Evolutionary conservation across 2,113 vertebrate species (phyloP).

Genomic region (Aphyosemion australe): DNA sequence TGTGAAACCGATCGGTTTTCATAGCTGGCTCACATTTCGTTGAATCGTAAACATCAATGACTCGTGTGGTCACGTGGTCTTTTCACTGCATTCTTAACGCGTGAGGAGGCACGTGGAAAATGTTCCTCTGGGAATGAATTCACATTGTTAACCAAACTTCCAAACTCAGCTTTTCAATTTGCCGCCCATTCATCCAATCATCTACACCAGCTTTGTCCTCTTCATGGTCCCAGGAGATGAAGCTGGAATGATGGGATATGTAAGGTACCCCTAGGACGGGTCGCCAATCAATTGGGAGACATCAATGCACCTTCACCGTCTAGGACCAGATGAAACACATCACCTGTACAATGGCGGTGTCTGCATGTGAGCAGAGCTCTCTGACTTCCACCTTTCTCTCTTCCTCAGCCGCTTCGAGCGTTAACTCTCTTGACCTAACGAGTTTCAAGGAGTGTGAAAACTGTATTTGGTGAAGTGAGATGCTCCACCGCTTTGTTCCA

Average conservation of each 20-base stretch:
- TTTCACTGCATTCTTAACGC: not conserved
- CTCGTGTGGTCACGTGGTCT: not conserved
- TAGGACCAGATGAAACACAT: constrained; percentile 28
- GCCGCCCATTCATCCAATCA: not conserved
- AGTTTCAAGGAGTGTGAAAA: constrained; percentile 1
- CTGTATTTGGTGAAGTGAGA: constrained; percentile 11
- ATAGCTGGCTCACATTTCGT: not conserved
- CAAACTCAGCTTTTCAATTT: not conserved
- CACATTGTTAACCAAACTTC: not conserved
- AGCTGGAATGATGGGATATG: not conserved
- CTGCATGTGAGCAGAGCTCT: constrained; percentile 2
- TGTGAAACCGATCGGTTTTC: constrained; percentile 1
- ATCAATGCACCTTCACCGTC: not conserved
- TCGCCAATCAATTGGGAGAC: not conserved
- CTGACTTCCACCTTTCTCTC: not conserved
- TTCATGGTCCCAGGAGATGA: not conserved
- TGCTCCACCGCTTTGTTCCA: not conserved
- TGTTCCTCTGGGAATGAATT: not conserved
- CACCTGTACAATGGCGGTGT: not conserved
- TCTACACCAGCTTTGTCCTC: not conserved
- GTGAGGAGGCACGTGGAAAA: not conserved
- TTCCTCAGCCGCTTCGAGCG: not conserved
- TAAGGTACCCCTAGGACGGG: not conserved
- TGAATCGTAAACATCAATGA: not conserved
- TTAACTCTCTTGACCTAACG: constrained; percentile 2